Percentiles rank a stretch among this genome's conserved stretches.
These are phyloP conservation scores for Cavia porcellus DNA, from an alignment of 2,113 vertebrate species.

Conservation along the genomic window DNA sequence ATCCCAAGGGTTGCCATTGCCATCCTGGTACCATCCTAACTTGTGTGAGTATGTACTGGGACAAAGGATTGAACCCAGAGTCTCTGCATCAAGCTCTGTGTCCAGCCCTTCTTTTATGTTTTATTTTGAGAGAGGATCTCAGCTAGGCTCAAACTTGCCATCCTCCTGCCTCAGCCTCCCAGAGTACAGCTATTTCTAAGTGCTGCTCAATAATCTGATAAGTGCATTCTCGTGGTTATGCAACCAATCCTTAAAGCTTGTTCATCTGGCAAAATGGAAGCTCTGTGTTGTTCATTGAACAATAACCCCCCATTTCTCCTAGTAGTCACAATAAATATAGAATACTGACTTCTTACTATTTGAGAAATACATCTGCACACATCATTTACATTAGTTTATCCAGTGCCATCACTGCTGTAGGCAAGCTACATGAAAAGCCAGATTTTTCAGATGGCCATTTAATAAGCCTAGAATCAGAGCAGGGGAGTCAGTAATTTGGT, in stretches of 20 bases:
- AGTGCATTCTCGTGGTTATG: background rate
- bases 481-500: background rate
- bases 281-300: background rate
- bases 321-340: background rate
- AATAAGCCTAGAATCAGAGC: background rate
- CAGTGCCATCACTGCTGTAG: background rate
- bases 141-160: background rate
- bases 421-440: background rate
- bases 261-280: constrained; percentile 7
- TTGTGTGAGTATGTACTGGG: background rate
- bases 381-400: background rate
- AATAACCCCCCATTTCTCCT: background rate
- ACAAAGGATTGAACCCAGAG: background rate
- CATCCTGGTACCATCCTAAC: background rate
- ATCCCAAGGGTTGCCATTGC: background rate
- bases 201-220: background rate
- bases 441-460: background rate
- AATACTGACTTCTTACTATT: constrained; percentile 7
- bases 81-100: background rate
- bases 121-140: background rate
- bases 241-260: background rate
- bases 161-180: background rate
- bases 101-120: background rate
- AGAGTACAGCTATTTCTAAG: background rate
- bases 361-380: background rate